Conservation (phyloP, 2,113 vertebrate genomes). For the Lota lota region DNA sequence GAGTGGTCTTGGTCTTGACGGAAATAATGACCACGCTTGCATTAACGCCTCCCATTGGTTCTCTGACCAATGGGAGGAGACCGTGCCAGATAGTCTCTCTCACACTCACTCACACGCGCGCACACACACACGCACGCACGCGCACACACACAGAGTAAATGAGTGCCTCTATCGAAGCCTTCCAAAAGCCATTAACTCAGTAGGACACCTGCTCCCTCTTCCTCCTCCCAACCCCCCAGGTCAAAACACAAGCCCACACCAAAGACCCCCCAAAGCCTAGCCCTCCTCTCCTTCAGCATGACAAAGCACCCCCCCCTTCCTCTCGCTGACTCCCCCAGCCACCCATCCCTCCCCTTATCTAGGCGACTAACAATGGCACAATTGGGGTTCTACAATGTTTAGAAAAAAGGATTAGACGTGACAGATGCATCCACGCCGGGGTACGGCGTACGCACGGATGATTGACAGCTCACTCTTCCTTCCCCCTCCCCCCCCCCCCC, state of each 20-base stretch:
- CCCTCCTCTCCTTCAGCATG: slow-evolving; percentile 28
- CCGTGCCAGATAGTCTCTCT: no score
- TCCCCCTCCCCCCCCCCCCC: slow-evolving; percentile 39
- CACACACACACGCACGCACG: background rate
- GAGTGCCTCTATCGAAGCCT: background rate
- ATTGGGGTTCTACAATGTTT: background rate
- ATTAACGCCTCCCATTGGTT: no score
- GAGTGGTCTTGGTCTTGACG: no score
- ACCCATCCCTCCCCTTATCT: slow-evolving; percentile 11
- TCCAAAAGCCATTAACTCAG: slow-evolving; percentile 15
- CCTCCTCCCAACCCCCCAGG: background rate
- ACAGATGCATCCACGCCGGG: slow-evolving; percentile 38
- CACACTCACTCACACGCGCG: background rate
- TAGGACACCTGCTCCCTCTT: slow-evolving; percentile 32
- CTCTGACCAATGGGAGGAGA: no score
- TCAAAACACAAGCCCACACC: slow-evolving; percentile 33
- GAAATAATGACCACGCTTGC: no score
- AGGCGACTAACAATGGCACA: no score
- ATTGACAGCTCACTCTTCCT: slow-evolving; percentile 59
- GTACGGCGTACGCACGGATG: slow-evolving; percentile 25
- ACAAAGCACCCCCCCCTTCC: slow-evolving; percentile 33
- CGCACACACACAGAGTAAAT: background rate
- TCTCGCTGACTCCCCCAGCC: background rate
- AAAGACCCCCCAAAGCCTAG: background rate
- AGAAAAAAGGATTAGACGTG: slow-evolving; percentile 54